Conservation (phyloP, 2,888 invertebrate species). For the Polylopha cassiicola region DNA sequence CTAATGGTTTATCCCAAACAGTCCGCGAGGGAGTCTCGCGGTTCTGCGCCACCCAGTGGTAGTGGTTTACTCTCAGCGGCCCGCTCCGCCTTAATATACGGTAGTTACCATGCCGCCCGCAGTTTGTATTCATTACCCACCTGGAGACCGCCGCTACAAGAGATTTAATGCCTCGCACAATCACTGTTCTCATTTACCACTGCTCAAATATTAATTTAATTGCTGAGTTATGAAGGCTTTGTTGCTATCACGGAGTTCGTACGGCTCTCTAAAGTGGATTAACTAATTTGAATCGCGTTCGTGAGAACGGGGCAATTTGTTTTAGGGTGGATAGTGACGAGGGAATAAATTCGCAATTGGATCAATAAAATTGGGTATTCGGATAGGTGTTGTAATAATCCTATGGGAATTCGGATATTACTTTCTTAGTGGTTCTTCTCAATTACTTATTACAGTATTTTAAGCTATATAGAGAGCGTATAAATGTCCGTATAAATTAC, state of each 20-base stretch:
- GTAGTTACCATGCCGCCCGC: slow-evolving; percentile 63
- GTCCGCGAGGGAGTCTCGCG: slow-evolving; percentile 37
- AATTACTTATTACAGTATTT: slow-evolving; percentile 11
- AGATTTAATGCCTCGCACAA: slow-evolving; percentile 59
- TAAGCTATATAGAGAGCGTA: slow-evolving; percentile 13
- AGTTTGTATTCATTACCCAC: slow-evolving; percentile 74
- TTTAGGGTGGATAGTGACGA: too few relatives aligned
- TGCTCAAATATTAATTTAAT: slow-evolving; percentile 56
- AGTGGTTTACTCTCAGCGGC: slow-evolving; percentile 52
- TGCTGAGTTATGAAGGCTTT: slow-evolving; percentile 25
- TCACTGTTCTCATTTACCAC: slow-evolving; percentile 56
- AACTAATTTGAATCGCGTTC: slow-evolving; percentile 18
- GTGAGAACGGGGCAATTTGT: too few relatives aligned
- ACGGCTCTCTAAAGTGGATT: slow-evolving; percentile 13
- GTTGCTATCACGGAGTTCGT: slow-evolving; percentile 18
- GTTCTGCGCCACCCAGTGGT: slow-evolving; percentile 30
- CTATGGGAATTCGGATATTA: too few relatives aligned
- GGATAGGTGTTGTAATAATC: too few relatives aligned
- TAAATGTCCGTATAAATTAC: slow-evolving; percentile 44
- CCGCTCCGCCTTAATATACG: slow-evolving; percentile 64
- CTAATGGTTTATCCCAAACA: slow-evolving; percentile 47
- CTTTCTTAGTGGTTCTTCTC: too few relatives aligned
- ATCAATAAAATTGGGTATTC: too few relatives aligned
- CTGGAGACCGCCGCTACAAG: slow-evolving; percentile 48
- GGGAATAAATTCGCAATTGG: too few relatives aligned